A percentile compares a stretch with the other conserved stretches of the same genome.
Conservation (phyloP, 2,888 invertebrate species). For the Scaptomyza caliginosa region DNA sequence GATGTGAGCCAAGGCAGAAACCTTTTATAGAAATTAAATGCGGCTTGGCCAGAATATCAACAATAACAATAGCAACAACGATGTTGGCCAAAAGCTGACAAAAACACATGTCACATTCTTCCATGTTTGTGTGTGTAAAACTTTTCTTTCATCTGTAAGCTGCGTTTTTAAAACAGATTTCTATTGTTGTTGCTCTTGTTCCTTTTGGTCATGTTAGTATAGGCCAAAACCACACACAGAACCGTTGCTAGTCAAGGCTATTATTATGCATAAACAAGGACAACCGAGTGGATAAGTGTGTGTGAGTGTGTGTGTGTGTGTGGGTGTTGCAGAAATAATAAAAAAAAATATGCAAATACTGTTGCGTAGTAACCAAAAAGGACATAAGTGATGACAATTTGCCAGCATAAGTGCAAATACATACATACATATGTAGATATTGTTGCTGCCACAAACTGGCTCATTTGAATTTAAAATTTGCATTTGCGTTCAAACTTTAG, state of each 20-base stretch:
- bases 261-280: slow-evolving; percentile 59
- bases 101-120: slow-evolving; percentile 74
- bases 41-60: slow-evolving; percentile 20
- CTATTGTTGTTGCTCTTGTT: background rate
- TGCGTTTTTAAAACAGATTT: slow-evolving; percentile 42
- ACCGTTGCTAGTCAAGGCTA: slow-evolving; percentile 52
- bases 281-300: slow-evolving; percentile 11
- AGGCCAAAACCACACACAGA: slow-evolving; percentile 1
- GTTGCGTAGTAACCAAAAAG: slow-evolving; percentile 54
- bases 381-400: slow-evolving; percentile 78
- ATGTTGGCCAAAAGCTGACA: slow-evolving; percentile 60
- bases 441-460: slow-evolving; percentile 13
- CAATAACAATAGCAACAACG: slow-evolving; percentile 31
- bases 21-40: slow-evolving; percentile 30
- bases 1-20: background rate
- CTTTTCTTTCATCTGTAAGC: slow-evolving; percentile 68
- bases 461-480: slow-evolving; percentile 57
- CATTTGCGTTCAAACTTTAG: slow-evolving; percentile 34
- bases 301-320: slow-evolving; percentile 9
- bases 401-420: slow-evolving; percentile 48
- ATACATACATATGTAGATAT: slow-evolving; percentile 1
- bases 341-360: slow-evolving; percentile 67
- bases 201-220: background rate
- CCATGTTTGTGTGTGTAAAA: slow-evolving; percentile 45
- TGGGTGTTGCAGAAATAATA: slow-evolving; percentile 36